phyloP scores from a whole-genome alignment of 2,113 vertebrate species.

The Sprattus sprattus region DNA sequence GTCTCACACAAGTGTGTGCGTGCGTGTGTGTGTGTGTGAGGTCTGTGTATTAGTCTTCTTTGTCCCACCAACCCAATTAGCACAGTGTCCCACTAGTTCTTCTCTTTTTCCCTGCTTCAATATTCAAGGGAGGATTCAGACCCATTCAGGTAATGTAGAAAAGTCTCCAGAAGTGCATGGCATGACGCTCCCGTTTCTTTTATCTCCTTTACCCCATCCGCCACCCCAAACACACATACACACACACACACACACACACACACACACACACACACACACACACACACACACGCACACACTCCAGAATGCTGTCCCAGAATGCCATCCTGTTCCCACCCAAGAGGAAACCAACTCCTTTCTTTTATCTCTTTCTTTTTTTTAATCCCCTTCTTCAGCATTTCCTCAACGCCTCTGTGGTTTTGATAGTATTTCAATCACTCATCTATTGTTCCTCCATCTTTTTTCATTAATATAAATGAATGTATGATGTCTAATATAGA shows the following conservation, averaged over 20 bases:
- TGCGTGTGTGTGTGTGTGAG: constrained; percentile 15
- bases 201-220: constrained; percentile 31
- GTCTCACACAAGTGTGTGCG: not conserved
- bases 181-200: constrained; percentile 55
- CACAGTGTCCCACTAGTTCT: constrained; percentile 91
- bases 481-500: not conserved
- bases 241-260: not conserved
- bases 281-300: constrained; percentile 53
- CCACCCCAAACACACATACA: not conserved
- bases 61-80: constrained; percentile 61
- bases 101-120: constrained; percentile 94
- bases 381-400: not conserved
- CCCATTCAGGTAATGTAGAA: constrained; percentile 78
- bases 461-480: not conserved
- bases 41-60: constrained; percentile 40
- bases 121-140: constrained; percentile 99
- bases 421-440: constrained; percentile 20
- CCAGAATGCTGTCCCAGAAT: not conserved
- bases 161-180: constrained; percentile 66
- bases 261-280: constrained; percentile 31
- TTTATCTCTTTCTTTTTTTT: constrained; percentile 10
- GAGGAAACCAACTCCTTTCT: constrained; percentile 22
- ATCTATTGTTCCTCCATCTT: constrained; percentile 19
- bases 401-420: not conserved
- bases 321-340: not conserved